These are phyloP conservation scores for Epinotia ramella DNA, from an alignment of 2,888 invertebrate genomes.

Conservation along the genomic window DNA sequence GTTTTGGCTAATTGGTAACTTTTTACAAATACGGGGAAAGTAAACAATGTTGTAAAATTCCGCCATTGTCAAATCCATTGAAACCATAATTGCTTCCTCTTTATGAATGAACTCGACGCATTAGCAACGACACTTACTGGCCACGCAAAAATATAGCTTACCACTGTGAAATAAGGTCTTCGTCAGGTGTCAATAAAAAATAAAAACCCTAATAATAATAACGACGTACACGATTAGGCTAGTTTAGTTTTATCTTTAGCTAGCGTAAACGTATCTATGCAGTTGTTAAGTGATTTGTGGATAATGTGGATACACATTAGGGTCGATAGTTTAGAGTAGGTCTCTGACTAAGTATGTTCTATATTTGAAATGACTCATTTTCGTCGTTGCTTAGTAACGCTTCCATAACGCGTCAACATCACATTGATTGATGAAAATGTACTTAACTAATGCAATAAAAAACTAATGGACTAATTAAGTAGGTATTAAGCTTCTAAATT, in stretches of 20 bases:
- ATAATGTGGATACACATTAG: neutral
- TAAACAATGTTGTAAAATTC: neutral
- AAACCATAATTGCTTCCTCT: conserved; percentile 24
- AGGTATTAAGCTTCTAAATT: neutral
- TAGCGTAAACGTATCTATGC: neutral
- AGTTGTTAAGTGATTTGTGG: neutral
- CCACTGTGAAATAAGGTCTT: neutral
- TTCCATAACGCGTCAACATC: conserved; percentile 21
- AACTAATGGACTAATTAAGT: too few species aligned
- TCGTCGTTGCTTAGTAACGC: conserved; percentile 32
- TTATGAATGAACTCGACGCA: conserved; percentile 26
- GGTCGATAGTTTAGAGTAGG: neutral
- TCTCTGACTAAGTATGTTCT: neutral
- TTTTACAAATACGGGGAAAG: conserved; percentile 8
- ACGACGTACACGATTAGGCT: neutral
- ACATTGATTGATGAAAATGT: neutral
- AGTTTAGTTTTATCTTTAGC: conserved; percentile 18
- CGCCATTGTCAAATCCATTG: conserved; percentile 29
- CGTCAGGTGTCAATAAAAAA: neutral
- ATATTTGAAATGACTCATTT: conserved; percentile 21
- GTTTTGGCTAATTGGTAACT: neutral
- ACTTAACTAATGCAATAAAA: neutral
- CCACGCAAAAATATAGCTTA: neutral
- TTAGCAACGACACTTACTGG: neutral
- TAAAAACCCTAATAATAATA: neutral